Base-by-base conservation (phyloP, 2,113 vertebrate genomes). In the Spea bombifrons region DNA sequence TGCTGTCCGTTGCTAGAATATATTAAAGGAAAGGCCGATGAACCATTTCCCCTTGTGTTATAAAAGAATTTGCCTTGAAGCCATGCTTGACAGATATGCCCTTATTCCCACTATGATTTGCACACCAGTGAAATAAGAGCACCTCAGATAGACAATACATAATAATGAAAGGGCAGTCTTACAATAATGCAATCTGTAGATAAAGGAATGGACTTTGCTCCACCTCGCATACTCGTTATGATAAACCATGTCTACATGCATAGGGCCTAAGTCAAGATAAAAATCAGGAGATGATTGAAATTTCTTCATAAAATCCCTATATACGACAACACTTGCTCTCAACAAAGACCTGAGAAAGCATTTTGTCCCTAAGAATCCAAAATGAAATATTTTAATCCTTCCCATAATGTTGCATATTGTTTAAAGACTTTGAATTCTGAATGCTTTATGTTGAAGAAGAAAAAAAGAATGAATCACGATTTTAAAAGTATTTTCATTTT, bases 241-340 rank as follows among this genome's bases (percentile, higher is more conserved):
- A 92, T 93, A 71, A 71, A 7, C 15, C 67, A 66, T 93, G 92
- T 93, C 91, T 93, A 88, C 89, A 90, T 83, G 81, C 88, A 89
- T 83, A 92, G 88, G 30, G 86, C 86, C 0, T 85, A 88, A 80
- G 85, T 85, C 88, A 89, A 92, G 93, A 92, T 92, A 92, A 89
- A 30, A 90, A 92, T 91, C 91, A 90, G 91, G 90, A 94, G 92
- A 94, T 92, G 91, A 94, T 94, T 94, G 94, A 94, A 92, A 87
- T 83, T 85, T 91, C 93, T 91, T 94, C 78, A 92, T 86, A 89
- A 89, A 84, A 63, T 90, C 90, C 88, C 92, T 91, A 92, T 89
- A 83, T 91, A 88, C 91, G 10, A 16, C 90, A 90, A 91, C 91
- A 89, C 88, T 90, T 90, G 90, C 93, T 93, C 92, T 91, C 90